Base-by-base conservation (phyloP, 2,888 invertebrate species). In the Nymphalis urticae region DNA sequence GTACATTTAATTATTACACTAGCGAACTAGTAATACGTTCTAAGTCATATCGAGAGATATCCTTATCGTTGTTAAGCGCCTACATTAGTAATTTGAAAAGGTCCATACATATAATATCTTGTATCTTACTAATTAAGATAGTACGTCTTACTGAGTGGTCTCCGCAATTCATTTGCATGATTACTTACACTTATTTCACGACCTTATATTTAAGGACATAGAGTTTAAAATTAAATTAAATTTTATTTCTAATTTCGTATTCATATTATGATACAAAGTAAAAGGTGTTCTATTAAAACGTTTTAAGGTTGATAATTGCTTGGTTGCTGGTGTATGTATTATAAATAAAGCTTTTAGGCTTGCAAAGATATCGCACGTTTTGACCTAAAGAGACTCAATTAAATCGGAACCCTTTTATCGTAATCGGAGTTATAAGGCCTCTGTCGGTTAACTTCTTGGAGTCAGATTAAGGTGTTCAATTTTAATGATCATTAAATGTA, bases 71-170 rank as follows among this genome's bases (percentile, higher is more conserved):
- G 68, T 61, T 66, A 76, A 75, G 74, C 74, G 73, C 72, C 74
- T 75, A 73, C 75, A 75, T 76, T 76, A 76, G 73, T 76, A 75
- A 77, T 75, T 73, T 72, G 72, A 73, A 75, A 71, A 66, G 72
- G 63, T 61, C 71, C 69, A 73, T 72, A 76, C 74, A 77, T 76
- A 75, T 75, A 75, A 75, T 73, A 68, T 72, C 73, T 74, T 79
- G 79, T 82, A 83, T 82, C 80, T 75, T 73, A 73, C 80, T 83
- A 83, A 84, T 84, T 84, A 84, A 84, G 84, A 83, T 83, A 82
- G 79, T 77, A 74, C 72, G 72, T 76, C 75, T 74, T 75, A 73
- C 75, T 69, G 77, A 80, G 79, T 79, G 80, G 78, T 76, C 79
- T 73, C 75, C 72, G 75, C 77, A 76, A 78, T 80, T 80, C 77